A percentile compares a stretch with the other conserved stretches of the same genome.
Evolutionary conservation across 2,888 invertebrate genomes (phyloP).

Genomic region (Lagria hirta): DNA sequence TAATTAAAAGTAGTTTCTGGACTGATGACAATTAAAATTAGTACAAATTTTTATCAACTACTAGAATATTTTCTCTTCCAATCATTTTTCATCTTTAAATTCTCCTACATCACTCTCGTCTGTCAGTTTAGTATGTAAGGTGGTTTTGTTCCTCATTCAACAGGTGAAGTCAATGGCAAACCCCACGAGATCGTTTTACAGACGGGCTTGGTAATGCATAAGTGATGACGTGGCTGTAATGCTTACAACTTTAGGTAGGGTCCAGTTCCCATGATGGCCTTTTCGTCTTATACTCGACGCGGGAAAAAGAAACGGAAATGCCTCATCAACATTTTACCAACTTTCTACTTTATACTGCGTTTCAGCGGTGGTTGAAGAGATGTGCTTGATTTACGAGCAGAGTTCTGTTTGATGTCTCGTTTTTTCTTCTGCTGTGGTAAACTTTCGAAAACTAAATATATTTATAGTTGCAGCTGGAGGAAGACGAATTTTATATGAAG

Average conservation of each 20-base stretch:
- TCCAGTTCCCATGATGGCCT: conserved; percentile 30
- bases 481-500: no score
- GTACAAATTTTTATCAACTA: no score
- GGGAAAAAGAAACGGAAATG: conserved; percentile 16
- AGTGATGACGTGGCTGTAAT: conserved; percentile 60
- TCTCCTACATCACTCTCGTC: no score
- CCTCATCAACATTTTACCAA: conserved; percentile 26
- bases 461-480: no score
- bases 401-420: no score
- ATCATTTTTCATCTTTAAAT: conserved; percentile 14
- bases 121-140: conserved; percentile 27
- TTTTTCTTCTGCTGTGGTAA: no score
- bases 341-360: no score
- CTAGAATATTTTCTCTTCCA: no score
- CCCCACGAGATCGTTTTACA: conserved; percentile 59
- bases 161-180: conserved; percentile 50
- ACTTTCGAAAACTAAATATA: no score
- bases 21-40: no score
- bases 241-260: conserved; percentile 40
- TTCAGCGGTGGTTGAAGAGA: not conserved
- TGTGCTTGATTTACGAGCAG: no score
- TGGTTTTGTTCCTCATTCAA: conserved; percentile 44
- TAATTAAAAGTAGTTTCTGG: no score
- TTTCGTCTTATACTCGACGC: conserved; percentile 9
- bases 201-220: conserved; percentile 62